Conservation (phyloP, 2,888 invertebrate species). For the Lasioglossum oenotherae region DNA sequence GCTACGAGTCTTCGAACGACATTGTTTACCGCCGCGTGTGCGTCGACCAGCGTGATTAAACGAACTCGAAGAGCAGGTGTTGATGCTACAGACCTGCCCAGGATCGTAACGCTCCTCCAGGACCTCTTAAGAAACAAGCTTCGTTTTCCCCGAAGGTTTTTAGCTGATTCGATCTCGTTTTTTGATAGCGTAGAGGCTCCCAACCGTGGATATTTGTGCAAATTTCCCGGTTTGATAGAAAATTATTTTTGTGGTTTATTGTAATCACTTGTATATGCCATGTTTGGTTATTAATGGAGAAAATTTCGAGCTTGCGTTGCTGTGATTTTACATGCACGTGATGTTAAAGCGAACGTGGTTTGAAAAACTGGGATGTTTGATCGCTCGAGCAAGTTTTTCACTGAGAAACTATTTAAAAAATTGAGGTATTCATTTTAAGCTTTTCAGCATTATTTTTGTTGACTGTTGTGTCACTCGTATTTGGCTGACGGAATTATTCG, state of each 20-base stretch:
- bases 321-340: neutral
- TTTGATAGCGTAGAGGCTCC: neutral
- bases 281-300: neutral
- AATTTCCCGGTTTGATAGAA: neutral
- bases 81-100: neutral
- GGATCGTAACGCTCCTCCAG: neutral
- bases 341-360: neutral
- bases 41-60: conserved; percentile 18
- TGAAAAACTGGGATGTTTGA: neutral
- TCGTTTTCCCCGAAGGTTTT: conserved; percentile 1
- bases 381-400: neutral
- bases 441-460: neutral
- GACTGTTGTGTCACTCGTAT: neutral
- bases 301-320: neutral
- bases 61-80: conserved; percentile 45
- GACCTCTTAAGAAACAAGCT: conserved; percentile 16
- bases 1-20: conserved; percentile 15
- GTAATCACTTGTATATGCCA: neutral
- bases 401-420: neutral
- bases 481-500: neutral
- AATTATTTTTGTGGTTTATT: neutral
- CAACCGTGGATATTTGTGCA: neutral
- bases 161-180: neutral
- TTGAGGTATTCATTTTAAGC: neutral
- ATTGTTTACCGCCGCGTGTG: conserved; percentile 24